Evolutionary conservation across 2,797 vertebrate genomes (phyloP), one percentile per base, ranked within the genome.

Genomic region (Hozukius guyotensis): DNA sequence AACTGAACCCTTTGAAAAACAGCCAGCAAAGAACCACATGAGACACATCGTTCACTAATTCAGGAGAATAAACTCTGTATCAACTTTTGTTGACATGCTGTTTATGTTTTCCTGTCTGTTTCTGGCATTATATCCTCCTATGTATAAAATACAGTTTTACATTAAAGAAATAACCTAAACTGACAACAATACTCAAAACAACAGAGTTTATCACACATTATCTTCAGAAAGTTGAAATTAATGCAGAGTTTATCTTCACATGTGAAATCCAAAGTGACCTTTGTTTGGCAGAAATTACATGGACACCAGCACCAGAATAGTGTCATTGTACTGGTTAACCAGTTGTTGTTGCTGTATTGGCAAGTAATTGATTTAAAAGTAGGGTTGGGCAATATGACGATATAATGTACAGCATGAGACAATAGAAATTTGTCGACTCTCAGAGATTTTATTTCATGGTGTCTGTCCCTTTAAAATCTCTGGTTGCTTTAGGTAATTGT

Each of bases 1-100:
- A 34, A 99, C 99, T 6, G 96, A 96, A 71, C 99, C 98, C 99
- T 99, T 92, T 67, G 27, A 82, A 81, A 82, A 80, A 81, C n/a
- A 88, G 55, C 12, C 56, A 71, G 62, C 22, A 78, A 46, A 71
- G 12, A 73, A 57, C 1, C n/a, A 75, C 3, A 60, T 68, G 56
- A 89, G 61, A 77, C 22, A 34, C 31, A 61, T 59, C 2, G 6
- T 29, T 63, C 31, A 68, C 5, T 6, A 65, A 6, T 10, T 52
- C 25, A 62, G 20, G 8, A 59, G 29, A 77, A 16, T 53, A 18
- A 22, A 38, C 42, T 22, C 13, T 63, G 14, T 10, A 62, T 10
- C 12, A 2, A 11, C 36, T 29, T 14, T 64, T 46, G 18, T 61
- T 84, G 49, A 64, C 29, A 14, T 16, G 3, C 24, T 22, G 10